These are phyloP conservation scores for Neoniphon sammara DNA, from an alignment of 2,797 vertebrate species.

Conservation along the genomic window DNA sequence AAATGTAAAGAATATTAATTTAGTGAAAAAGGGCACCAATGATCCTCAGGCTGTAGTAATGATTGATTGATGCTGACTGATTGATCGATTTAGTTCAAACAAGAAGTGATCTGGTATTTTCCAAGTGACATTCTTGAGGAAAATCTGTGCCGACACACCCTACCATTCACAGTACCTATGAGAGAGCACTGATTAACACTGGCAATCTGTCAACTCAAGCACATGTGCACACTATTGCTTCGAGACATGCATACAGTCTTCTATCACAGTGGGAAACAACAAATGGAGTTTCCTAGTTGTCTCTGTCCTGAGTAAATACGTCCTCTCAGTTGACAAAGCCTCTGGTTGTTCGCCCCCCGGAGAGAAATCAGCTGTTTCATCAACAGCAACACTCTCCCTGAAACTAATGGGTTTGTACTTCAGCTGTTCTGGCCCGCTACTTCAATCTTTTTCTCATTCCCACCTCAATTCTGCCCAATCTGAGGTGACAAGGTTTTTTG, in stretches of 20 bases:
- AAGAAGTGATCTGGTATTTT: slow-evolving; percentile 63
- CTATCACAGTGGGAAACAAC: neutral
- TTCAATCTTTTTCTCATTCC: slow-evolving; percentile 32
- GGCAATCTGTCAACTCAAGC: neutral
- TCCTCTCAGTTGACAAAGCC: slow-evolving; percentile 22
- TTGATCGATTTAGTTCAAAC: slow-evolving; percentile 66
- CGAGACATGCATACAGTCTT: neutral
- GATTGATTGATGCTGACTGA: slow-evolving; percentile 62
- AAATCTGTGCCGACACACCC: slow-evolving; percentile 45
- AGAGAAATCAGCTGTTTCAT: slow-evolving; percentile 48
- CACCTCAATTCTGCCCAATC: neutral
- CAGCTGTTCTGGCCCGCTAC: slow-evolving; percentile 21
- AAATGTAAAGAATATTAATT: slow-evolving; percentile 47
- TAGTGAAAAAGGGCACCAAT: slow-evolving; percentile 19
- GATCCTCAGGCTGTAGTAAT: slow-evolving; percentile 38
- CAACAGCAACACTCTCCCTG: slow-evolving; percentile 36
- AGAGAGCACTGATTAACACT: slow-evolving; percentile 37
- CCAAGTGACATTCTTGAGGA: slow-evolving; percentile 43
- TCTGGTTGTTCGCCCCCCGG: slow-evolving; percentile 27
- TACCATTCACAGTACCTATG: slow-evolving; percentile 29
- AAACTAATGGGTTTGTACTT: slow-evolving; percentile 33
- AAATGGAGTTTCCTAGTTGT: slow-evolving; percentile 38
- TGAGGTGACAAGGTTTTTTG: slow-evolving; percentile 1
- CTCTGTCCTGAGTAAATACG: slow-evolving; percentile 35
- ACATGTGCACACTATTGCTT: neutral